phyloP scores from a whole-genome alignment of 1,140 invertebrate genomes.

The Lepidurus packardi region DNA sequence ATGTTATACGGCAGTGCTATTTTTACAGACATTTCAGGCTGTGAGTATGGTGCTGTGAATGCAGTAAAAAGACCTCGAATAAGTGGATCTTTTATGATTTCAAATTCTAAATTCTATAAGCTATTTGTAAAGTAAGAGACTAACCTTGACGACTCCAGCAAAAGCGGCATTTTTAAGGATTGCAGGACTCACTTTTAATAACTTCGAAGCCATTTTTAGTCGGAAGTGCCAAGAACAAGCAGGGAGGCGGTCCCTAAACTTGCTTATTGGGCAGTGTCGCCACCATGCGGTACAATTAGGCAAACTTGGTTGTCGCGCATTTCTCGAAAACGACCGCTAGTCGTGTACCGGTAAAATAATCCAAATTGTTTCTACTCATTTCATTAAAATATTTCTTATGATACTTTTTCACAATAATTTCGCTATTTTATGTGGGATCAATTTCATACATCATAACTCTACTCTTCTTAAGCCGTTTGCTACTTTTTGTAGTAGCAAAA shows the following conservation, averaged over 20 bases:
- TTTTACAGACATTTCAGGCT: not conserved
- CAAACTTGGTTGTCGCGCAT: no score
- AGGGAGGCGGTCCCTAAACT: not conserved
- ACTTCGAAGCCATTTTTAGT: constrained; percentile 16
- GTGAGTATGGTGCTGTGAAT: not conserved
- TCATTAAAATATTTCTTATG: no score
- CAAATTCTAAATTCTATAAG: not conserved
- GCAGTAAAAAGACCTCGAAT: not conserved
- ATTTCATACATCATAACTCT: no score
- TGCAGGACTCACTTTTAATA: constrained; percentile 10
- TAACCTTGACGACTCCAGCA: not conserved
- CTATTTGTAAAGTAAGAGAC: not conserved
- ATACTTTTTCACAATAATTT: no score
- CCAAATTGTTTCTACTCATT: no score
- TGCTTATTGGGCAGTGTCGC: not conserved
- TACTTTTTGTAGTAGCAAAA: not conserved
- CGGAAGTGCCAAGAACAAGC: constrained; percentile 17
- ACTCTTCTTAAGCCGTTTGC: not conserved
- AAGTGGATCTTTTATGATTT: not conserved
- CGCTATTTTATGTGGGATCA: no score
- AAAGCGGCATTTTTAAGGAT: not conserved
- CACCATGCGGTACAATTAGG: not conserved
- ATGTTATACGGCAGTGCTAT: not conserved
- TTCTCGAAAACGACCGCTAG: no score
- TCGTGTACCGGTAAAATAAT: no score